Base-by-base conservation (phyloP, 2,888 invertebrate genomes). In the Dolomedes plantarius region DNA sequence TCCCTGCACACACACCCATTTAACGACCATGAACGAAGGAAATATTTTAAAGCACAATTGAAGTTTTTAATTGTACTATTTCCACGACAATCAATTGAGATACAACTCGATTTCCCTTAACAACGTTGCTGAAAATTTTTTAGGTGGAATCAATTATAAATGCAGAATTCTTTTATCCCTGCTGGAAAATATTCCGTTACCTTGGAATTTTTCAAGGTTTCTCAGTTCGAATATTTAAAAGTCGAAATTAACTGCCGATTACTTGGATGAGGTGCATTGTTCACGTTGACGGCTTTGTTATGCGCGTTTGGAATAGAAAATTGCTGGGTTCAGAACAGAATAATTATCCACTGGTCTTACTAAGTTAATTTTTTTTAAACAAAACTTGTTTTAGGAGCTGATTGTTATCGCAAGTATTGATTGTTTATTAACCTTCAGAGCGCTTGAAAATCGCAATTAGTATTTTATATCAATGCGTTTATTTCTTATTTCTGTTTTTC, bases 121-220 rank as follows among this genome's bases (percentile, higher is more conserved):
- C 23, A 1, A 23, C 23, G 7, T 56, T 56, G 6, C 3, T 23
- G 3, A 2, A 56, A 23, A 16, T 46, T 5, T 6, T 56, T 56
- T 23, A 23, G 2, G 11, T 5, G 19, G 16, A 56, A 56, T 56
- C 56, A 23, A 56, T 56, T 56, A 23, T 56, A 56, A 56, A 56
- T 56, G 56, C 23, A 2, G 56, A 56, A 56, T 56, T 23, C 23
- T 56, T 56, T 56, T 56, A 23, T 56, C 1, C 11, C 23, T 11
- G 7, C 1, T 3, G 56, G 3, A 56, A 56, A 56, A 23, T 23
- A 5, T 23, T 1, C 23, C 23, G 1, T 56, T 56, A 28, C 69
- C 69, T 69, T 69, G 41, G 32, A 69, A 41, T 32, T 41, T 69
- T 69, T 69, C 69, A 69, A 69, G 69, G 69, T 27, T 41, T 27